phyloP scores from a whole-genome alignment of 1,140 invertebrate species.

The Subanguina moxae region DNA sequence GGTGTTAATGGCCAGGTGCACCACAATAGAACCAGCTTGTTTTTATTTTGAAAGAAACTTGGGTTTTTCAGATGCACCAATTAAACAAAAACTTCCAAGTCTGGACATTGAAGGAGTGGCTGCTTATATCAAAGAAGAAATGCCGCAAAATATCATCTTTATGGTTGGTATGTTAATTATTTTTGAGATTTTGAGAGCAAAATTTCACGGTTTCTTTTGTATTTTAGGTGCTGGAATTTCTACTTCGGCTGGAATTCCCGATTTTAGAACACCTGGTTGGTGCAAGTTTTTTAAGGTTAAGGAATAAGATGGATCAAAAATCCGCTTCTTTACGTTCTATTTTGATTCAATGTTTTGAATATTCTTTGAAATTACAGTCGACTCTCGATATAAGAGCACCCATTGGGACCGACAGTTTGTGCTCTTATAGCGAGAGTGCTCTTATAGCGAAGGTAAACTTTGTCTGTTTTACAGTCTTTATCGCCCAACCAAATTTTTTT shows the following conservation, averaged over 20 bases:
- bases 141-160: slow-evolving; percentile 59
- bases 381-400: too few species aligned
- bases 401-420: too few species aligned
- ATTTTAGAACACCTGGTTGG: slow-evolving; percentile 69
- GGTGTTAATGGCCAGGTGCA: not conserved
- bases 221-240: slow-evolving; percentile 61
- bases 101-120: slow-evolving; percentile 47
- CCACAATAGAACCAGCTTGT: slow-evolving; percentile 17
- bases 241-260: slow-evolving; percentile 64
- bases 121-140: slow-evolving; percentile 42
- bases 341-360: too few species aligned
- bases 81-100: slow-evolving; percentile 34
- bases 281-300: not conserved
- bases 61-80: not conserved
- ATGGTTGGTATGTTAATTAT: slow-evolving; percentile 53
- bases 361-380: too few species aligned
- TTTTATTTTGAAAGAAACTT: not conserved
- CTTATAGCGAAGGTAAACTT: too few species aligned
- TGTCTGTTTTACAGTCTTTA: too few species aligned
- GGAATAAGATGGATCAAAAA: too few species aligned
- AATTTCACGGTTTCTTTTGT: too few species aligned
- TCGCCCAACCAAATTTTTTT: too few species aligned
- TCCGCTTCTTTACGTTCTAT: too few species aligned
- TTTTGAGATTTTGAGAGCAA: too few species aligned
- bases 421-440: too few species aligned